Conservation (phyloP, 2,797 vertebrate species). For the Aldrovandia affinis region DNA sequence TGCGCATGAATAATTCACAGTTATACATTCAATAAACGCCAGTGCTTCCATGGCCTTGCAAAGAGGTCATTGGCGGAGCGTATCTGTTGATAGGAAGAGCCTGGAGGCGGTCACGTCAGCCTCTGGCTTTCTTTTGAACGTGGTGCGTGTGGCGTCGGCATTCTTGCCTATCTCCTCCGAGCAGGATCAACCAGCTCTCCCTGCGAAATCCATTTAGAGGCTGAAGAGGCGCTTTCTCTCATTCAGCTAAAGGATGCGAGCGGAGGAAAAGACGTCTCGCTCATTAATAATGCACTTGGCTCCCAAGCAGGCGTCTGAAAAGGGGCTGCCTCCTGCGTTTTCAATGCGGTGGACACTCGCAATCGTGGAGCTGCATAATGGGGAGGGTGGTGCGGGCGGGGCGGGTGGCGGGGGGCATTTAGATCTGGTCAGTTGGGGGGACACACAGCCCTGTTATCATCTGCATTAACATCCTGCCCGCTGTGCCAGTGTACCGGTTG, state of each 20-base stretch:
- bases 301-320: background rate
- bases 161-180: background rate
- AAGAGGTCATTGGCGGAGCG: background rate
- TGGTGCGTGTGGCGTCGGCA: background rate
- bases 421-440: background rate
- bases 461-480: background rate
- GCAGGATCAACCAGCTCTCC: background rate
- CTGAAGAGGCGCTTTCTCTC: background rate
- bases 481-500: background rate
- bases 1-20: background rate
- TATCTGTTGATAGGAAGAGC: background rate
- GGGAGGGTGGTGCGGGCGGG: background rate
- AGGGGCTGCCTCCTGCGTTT: background rate
- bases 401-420: background rate
- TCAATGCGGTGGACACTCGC: no score
- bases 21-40: background rate
- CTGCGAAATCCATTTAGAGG: background rate
- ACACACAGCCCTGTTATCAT: background rate
- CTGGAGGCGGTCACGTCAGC: background rate
- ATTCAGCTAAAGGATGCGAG: background rate
- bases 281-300: slow-evolving; percentile 20
- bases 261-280: background rate
- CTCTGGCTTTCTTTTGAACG: background rate
- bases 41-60: background rate
- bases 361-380: no score